Conservation (phyloP, 1,140 invertebrate species). For the Achroia grisella region DNA sequence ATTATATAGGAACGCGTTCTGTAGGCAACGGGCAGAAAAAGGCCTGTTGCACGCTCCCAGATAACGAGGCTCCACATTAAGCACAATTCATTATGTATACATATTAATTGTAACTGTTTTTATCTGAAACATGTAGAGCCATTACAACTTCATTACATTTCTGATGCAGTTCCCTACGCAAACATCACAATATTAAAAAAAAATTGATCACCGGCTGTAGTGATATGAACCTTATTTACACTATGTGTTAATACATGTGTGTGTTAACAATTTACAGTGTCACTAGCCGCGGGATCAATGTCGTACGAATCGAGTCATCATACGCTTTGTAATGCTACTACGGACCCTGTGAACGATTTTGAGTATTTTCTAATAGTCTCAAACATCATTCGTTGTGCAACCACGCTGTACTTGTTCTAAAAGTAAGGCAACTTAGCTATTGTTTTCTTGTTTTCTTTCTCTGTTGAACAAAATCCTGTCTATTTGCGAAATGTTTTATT, state of each 20-base stretch:
- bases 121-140: slow-evolving; percentile 8
- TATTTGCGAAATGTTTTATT: too few species aligned
- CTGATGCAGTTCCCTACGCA: slow-evolving; percentile 10
- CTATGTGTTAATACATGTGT: slow-evolving; percentile 10
- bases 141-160: slow-evolving; percentile 7
- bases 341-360: too few species aligned
- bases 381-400: too few species aligned
- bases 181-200: slow-evolving; percentile 9
- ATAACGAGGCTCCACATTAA: not conserved
- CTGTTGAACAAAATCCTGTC: too few species aligned
- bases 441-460: too few species aligned
- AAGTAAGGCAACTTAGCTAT: too few species aligned
- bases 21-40: not conserved
- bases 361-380: too few species aligned
- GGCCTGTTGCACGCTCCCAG: not conserved
- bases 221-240: slow-evolving; percentile 16
- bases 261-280: slow-evolving; percentile 20
- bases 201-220: slow-evolving; percentile 7
- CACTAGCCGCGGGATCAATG: slow-evolving; percentile 9
- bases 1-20: not conserved
- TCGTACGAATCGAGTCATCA: not conserved
- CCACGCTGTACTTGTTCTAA: too few species aligned
- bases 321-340: too few species aligned
- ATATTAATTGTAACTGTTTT: slow-evolving; percentile 7
- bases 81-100: not conserved